Percentiles rank a stretch among this genome's conserved stretches.
Evolutionary conservation across 1,140 invertebrate species (phyloP).

Genomic region (Steinernema khuongi): DNA sequence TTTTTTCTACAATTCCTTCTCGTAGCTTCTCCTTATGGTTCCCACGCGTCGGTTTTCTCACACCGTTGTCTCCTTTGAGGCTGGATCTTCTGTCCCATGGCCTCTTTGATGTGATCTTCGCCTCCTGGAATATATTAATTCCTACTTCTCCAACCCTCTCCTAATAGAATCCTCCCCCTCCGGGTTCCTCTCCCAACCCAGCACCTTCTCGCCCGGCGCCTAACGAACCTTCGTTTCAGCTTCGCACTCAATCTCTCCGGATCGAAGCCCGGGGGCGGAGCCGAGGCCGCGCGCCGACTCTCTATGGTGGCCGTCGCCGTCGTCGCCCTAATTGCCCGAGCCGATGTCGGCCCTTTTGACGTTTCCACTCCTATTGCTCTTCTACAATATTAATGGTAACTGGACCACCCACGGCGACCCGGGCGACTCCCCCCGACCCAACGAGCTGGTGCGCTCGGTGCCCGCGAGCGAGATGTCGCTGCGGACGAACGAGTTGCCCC

Average conservation of each 20-base stretch:
- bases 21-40: no score
- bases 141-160: no score
- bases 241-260: not conserved
- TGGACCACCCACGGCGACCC: not conserved
- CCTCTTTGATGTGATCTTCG: no score
- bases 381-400: slow-evolving; percentile 17
- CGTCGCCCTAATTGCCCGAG: slow-evolving; percentile 7
- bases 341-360: slow-evolving; percentile 16
- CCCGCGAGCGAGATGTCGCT: not conserved
- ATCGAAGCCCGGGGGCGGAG: slow-evolving; percentile 11
- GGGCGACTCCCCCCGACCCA: not conserved
- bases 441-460: not conserved
- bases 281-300: not conserved
- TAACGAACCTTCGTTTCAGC: not conserved
- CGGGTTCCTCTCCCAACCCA: no score
- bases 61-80: no score
- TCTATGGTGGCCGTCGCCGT: slow-evolving; percentile 13
- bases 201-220: no score
- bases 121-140: no score
- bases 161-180: not conserved
- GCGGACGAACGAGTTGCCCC: not conserved
- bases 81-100: no score
- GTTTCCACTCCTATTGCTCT: slow-evolving; percentile 10
- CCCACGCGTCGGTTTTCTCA: no score
- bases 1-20: no score